A percentile compares a stretch with the other conserved stretches of the same genome.
Evolutionary conservation across 2,797 vertebrate species (phyloP).

Genomic region (Florisuga fusca): DNA sequence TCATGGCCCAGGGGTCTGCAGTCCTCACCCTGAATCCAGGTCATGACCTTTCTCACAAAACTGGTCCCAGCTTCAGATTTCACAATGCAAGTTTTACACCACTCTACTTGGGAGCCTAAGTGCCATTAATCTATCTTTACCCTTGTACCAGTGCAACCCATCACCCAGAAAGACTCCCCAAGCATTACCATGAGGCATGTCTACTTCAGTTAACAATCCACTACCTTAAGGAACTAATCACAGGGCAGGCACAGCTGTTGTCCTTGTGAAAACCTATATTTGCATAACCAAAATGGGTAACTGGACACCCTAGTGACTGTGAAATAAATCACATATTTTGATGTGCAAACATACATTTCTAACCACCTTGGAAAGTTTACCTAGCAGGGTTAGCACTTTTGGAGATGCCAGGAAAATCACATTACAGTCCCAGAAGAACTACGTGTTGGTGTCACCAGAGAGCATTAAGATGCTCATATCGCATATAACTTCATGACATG

Average conservation of each 20-base stretch:
- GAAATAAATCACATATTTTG: constrained; percentile 37
- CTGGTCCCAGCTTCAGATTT: not conserved
- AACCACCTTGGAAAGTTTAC: constrained; percentile 15
- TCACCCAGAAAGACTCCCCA: not conserved
- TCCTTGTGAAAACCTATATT: not conserved
- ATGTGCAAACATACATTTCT: constrained; percentile 45
- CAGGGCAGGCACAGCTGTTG: constrained; percentile 32
- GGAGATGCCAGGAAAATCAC: not conserved
- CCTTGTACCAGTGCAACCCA: not conserved
- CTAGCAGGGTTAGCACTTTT: not conserved
- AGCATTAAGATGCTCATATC: not conserved
- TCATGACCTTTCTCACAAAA: not conserved
- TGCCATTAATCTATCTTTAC: accelerated
- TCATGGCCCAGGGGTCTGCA: accelerated
- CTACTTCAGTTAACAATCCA: not conserved
- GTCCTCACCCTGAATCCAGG: not conserved
- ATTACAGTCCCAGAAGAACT: not conserved
- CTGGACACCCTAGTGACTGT: constrained; percentile 11
- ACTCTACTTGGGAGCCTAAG: accelerated
- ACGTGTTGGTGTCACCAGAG: not conserved
- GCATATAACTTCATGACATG: not conserved
- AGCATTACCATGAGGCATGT: not conserved
- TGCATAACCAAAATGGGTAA: constrained; percentile 43
- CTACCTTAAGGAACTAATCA: constrained; percentile 11
- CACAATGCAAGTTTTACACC: not conserved